Base-by-base conservation (phyloP, 2,888 invertebrate species). In the Hydrotaea diabolus region DNA sequence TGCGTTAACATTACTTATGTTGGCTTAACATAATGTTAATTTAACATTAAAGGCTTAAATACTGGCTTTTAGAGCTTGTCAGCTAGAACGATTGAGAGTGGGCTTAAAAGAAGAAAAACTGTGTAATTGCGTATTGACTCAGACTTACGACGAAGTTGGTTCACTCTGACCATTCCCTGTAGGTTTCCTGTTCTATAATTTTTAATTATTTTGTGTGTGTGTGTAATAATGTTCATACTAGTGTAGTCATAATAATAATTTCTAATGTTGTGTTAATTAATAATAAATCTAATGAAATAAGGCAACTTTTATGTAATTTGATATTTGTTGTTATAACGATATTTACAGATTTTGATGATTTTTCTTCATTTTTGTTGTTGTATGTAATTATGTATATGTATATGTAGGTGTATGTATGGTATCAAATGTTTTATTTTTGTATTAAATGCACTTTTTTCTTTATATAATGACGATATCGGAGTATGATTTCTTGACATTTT, bases 371-470 rank as follows among this genome's bases (percentile, higher is more conserved):
- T 9, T 36, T 82, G 21, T 72, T 15, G 69, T 43, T 31, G 13
- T 66, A 53, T 66, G 21, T 31, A 88, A 88, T 83, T 85, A 83
- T 83, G 75, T 86, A 66, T 83, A 75, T 79, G 59, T 77, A 72
- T 81, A 77, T 88, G 87, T 88, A 87, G 87, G 86, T 83, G 87
- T 89, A 87, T 89, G 88, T 88, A 59, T 59, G 59, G 26, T 62
- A 62, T 62, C 62, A 62, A n/a, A 62, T 62, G 17, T 62, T 69
- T n/a, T 57, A 62, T 57, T 74, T 71, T 85, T 83, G 46, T 72
- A 69, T 86, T 85, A 85, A 86, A 86, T 85, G 85, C 83, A 86
- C 83, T 82, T 82, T 86, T 66, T 74, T 71, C 39, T 55, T 46
- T 46, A 62, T 69, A 66, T 78, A 80, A 86, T 82, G 77, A 79